A percentile compares a stretch with the other conserved stretches of the same genome.
Conservation (phyloP, 2,888 invertebrate species). For the Vanessa cardui region DNA sequence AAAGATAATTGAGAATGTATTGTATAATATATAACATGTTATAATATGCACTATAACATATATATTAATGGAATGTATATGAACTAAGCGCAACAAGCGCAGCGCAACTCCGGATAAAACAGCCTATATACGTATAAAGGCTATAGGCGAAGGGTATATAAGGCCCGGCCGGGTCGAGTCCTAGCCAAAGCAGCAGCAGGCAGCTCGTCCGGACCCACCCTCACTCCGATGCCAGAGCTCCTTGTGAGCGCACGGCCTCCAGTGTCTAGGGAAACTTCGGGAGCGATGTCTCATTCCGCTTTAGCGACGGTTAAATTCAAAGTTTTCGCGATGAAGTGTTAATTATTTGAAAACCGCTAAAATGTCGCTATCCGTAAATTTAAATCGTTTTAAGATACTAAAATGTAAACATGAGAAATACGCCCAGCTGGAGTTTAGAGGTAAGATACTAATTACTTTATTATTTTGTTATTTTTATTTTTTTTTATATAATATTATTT, state of each 20-base stretch:
- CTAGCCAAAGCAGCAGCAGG: background rate
- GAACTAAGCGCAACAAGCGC: constrained; percentile 8
- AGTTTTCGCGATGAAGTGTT: background rate
- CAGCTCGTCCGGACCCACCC: background rate
- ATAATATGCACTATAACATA: background rate
- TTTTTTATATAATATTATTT: background rate
- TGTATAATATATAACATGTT: no score
- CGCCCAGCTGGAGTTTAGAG: constrained; percentile 88
- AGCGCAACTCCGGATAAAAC: constrained; percentile 8
- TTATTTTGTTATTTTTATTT: background rate
- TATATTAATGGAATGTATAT: background rate
- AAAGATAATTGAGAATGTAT: no score
- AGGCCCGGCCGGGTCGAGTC: background rate
- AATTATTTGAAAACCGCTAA: background rate
- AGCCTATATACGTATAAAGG: background rate
- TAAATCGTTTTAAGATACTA: constrained; percentile 87
- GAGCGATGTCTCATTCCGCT: background rate
- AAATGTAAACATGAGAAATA: constrained; percentile 87
- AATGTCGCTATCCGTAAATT: constrained; percentile 87
- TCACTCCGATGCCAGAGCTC: background rate
- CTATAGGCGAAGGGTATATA: background rate
- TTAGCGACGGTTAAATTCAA: background rate
- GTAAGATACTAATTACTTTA: constrained; percentile 75
- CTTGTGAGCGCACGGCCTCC: background rate
- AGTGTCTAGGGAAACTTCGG: no score